Evolutionary conservation across 2,113 vertebrate genomes (phyloP).

Genomic region (Gnathonemus longibarbis): DNA sequence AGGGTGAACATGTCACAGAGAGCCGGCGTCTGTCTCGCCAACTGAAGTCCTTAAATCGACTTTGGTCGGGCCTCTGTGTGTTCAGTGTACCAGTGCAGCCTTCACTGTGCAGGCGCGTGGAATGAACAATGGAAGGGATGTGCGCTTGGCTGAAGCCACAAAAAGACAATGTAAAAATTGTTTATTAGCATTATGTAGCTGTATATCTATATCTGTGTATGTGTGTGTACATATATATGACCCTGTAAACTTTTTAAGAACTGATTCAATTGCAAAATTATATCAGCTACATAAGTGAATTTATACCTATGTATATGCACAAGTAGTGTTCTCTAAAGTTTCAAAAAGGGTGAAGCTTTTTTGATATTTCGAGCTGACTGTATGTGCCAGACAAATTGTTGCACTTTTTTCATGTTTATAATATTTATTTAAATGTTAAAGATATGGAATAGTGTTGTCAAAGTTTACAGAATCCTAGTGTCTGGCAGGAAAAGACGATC

Average conservation of each 20-base stretch:
- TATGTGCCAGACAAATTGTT: not conserved
- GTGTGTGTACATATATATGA: not conserved
- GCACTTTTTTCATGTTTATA: conserved; percentile 25
- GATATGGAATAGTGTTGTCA: conserved; percentile 40
- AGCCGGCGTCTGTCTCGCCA: conserved; percentile 44
- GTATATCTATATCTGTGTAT: not conserved
- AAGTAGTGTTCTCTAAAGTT: not conserved
- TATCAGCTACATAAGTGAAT: not conserved
- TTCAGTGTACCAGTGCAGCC: conserved; percentile 28
- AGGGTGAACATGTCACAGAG: conserved; percentile 49
- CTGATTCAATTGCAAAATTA: not conserved
- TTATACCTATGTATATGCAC: not conserved
- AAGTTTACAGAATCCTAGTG: conserved; percentile 21
- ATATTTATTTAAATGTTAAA: conserved; percentile 37
- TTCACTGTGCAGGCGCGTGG: not conserved
- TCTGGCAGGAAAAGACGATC: not conserved
- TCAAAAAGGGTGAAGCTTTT: not conserved
- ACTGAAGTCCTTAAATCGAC: conserved; percentile 55
- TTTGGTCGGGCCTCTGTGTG: conserved; percentile 45
- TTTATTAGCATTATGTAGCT: not conserved
- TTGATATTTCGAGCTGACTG: no score
- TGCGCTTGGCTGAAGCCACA: no score
- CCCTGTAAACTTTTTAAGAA: not conserved
- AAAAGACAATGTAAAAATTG: not conserved
- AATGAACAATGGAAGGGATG: not conserved